Conservation (phyloP, 2,888 invertebrate species). For the Pachymerium ferrugineum region DNA sequence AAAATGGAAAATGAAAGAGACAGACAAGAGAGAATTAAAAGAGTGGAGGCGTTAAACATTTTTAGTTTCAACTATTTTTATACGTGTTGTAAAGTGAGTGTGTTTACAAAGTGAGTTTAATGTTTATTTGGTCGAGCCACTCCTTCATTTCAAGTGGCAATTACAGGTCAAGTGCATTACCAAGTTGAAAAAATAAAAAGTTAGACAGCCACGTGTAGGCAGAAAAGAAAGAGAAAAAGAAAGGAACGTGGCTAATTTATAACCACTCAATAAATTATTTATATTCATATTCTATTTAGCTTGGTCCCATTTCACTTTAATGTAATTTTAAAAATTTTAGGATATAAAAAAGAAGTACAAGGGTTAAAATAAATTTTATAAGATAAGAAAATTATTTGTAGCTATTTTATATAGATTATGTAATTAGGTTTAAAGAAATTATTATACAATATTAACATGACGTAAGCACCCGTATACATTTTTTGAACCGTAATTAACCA, state of each 20-base stretch:
- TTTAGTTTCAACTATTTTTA: slow-evolving; percentile 2
- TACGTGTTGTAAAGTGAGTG: slow-evolving; percentile 9
- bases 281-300: background rate
- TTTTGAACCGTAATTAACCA: too few species aligned
- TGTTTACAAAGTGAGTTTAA: slow-evolving; percentile 15
- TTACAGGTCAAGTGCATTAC: slow-evolving; percentile 15
- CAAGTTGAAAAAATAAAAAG: slow-evolving; percentile 7
- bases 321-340: background rate
- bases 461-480: too few species aligned
- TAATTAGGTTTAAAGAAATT: too few species aligned
- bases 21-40: background rate
- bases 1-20: too few species aligned
- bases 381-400: too few species aligned
- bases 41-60: background rate
- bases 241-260: slow-evolving; percentile 10
- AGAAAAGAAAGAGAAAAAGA: background rate
- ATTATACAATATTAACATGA: too few species aligned
- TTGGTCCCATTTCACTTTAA: background rate
- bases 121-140: background rate
- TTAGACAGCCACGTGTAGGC: slow-evolving; percentile 4
- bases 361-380: too few species aligned
- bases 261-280: slow-evolving; percentile 6
- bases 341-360: background rate
- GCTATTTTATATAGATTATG: too few species aligned
- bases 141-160: slow-evolving; percentile 10